Evolutionary conservation across 1,140 invertebrate genomes (phyloP), one percentile per base, ranked within the genome.

Genomic region (Anagrus nilaparvatae): DNA sequence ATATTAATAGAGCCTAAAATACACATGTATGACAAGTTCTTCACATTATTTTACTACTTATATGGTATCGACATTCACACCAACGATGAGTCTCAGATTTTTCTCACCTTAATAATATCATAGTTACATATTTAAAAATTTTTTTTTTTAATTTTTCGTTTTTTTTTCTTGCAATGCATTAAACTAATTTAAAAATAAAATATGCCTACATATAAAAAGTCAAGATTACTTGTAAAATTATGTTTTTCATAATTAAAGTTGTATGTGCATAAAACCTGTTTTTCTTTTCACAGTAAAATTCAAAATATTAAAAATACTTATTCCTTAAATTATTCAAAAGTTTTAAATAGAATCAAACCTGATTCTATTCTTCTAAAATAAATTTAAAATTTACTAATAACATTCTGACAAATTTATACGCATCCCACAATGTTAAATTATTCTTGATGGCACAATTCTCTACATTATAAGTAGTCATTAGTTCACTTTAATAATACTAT

Each of bases 51-150:
- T 40, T 44, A 39, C 55, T 63, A 62, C 48, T 51, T 58, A 50
- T 60, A 65, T 24, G 40, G 47, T 68, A 68, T 67, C 54, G 60
- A 67, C 62, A 68, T 68, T 68, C 67, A 68, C 66, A 68, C 64
- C 37, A 32, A 40, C 35, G 37, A 45, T 45, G 39, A 30, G 35
- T 23, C 27, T 32, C 6, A 36, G 20, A 40, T 31, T 40, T 38
- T 36, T 35, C 13, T 27, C 40, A 40, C 30, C 32, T 40, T 45
- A 45, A 45, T 40, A 21, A 6, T 31, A 45, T 45, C 14, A 45
- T n/a, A n/a, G n/a, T n/a, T 9, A 45, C 5, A 17, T 21, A 37
- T 21, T 40, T 37, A 16, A 13, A 35, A 20, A 40, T 1, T 40
- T n/a, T 40, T 13, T 16, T 17, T 21, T 21, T 39, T n/a, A 36